Conservation (phyloP, 2,888 invertebrate species). For the Pristionchus maxplancki region DNA sequence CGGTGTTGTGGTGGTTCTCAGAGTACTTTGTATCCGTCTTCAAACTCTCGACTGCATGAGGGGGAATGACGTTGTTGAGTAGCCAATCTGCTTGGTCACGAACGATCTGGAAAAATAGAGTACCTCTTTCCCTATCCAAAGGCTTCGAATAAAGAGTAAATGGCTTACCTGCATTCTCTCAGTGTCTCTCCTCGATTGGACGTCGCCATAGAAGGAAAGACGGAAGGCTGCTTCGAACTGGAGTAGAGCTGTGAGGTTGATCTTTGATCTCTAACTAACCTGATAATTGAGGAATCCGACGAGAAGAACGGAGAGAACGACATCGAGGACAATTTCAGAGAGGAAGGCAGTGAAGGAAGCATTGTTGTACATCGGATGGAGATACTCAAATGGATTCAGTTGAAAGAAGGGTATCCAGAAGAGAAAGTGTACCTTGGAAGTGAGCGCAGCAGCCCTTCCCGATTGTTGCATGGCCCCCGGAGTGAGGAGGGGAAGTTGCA, state of each 20-base stretch:
- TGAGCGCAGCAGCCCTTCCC: conserved; percentile 6
- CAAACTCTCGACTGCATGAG: conserved; percentile 93
- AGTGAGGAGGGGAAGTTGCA: conserved; percentile 33
- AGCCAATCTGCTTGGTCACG: conserved; percentile 97
- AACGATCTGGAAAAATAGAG: conserved; percentile 80
- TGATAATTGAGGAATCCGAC: conserved; percentile 95
- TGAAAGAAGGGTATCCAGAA: too few relatives aligned
- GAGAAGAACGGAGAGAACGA: conserved; percentile 88
- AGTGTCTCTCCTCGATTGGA: conserved; percentile 91
- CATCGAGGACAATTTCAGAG: conserved; percentile 88
- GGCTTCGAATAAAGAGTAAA: too few relatives aligned
- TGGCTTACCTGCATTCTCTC: conserved; percentile 90
- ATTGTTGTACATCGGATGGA: conserved; percentile 51
- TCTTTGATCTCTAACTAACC: conserved; percentile 54
- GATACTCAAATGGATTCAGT: neutral
- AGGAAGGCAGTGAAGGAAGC: conserved; percentile 63
- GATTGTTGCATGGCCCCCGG: conserved; percentile 26
- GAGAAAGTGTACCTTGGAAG: too few relatives aligned
- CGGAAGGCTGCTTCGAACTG: conserved; percentile 93
- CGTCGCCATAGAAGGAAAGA: conserved; percentile 92
- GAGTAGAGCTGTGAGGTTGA: neutral
- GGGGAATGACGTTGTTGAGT: conserved; percentile 95
- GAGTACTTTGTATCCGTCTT: conserved; percentile 90
- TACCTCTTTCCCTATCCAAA: too few relatives aligned
- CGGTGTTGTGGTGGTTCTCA: conserved; percentile 52